Base-by-base conservation (phyloP, 2,113 vertebrate genomes). In the Aptenodytes patagonicus region DNA sequence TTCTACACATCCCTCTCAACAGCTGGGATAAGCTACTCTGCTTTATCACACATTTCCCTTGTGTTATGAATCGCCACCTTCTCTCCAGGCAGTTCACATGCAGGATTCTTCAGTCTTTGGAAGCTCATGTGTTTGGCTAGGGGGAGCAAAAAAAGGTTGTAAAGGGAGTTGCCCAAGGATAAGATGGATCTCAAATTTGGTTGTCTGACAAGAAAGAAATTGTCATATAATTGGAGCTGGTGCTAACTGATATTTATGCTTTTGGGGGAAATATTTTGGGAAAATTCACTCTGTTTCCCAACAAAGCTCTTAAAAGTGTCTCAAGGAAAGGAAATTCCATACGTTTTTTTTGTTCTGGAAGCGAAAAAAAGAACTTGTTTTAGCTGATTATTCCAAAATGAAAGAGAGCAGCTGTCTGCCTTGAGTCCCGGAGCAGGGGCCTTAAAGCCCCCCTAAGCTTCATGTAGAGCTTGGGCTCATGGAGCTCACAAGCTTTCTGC, bases 1-100 rank as follows among this genome's bases (percentile, higher is more conserved):
- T 96, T 96, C 83, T 94, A 73, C 93, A 91, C 78, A 90, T 96
- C 95, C 75, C 78, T 95, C 96, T 96, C 69, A 97, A 93, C 96
- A 97, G 95, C 97, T 97, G 96, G 95, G 86, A 95, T 96, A 95
- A 95, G 68, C 86, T 96, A 84, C 90, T 94, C 87, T 93, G 91
- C 93, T 96, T 97, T 96, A 95, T 95, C 83, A 72, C 57, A 84
- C 92, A 38, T 97, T 93, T 95, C 87, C 88, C 89, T 76, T 90
- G 95, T 86, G 79, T 78, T 96, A 89, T 94, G 96, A 97, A 96
- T 97, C 94, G 94, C 83, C 62, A 68, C 75, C 82, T 92, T 81
- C 83, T 86, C 55, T 91, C 71, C 77, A 89, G 58, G 81, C 75
- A 69, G 78, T 86, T 97, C 77, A 77, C 73, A 87, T 40, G 47